These are phyloP conservation scores for Trichogramma pretiosum DNA, from an alignment of 1,140 invertebrate species.

Conservation along the genomic window DNA sequence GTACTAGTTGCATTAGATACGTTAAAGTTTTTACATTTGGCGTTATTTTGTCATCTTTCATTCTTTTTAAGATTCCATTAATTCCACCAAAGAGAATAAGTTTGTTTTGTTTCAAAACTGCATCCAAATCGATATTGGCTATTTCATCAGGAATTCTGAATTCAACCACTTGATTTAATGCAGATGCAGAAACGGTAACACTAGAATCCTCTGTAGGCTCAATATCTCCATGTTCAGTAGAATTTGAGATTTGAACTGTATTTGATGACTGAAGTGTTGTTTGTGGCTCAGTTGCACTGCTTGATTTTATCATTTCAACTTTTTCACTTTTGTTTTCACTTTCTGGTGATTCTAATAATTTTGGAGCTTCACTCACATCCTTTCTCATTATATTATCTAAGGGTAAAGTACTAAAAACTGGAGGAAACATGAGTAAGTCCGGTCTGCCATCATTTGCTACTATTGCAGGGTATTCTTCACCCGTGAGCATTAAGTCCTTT, in stretches of 20 bases:
- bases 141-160: neutral
- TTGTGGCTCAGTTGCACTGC: neutral
- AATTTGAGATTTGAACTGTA: no score
- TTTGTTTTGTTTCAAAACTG: slow-evolving; percentile 46
- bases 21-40: slow-evolving; percentile 76
- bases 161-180: neutral
- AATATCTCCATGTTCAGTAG: neutral
- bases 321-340: no score
- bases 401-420: slow-evolving; percentile 22
- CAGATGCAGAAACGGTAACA: no score
- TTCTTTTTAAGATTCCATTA: slow-evolving; percentile 61
- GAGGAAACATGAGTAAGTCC: slow-evolving; percentile 32
- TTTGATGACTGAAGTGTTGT: neutral
- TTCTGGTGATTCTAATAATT: neutral
- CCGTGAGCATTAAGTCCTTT: slow-evolving; percentile 40
- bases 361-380: slow-evolving; percentile 5
- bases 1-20: slow-evolving; percentile 63
- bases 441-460: slow-evolving; percentile 20
- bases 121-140: slow-evolving; percentile 21
- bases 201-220: no score
- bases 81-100: slow-evolving; percentile 75
- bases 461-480: slow-evolving; percentile 13
- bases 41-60: slow-evolving; percentile 55
- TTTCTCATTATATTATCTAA: slow-evolving; percentile 8
- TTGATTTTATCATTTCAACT: no score